Evolutionary conservation across 2,888 invertebrate species (phyloP), one percentile per base, ranked within the genome.

Genomic region (Nematopogon swammerdamellus): DNA sequence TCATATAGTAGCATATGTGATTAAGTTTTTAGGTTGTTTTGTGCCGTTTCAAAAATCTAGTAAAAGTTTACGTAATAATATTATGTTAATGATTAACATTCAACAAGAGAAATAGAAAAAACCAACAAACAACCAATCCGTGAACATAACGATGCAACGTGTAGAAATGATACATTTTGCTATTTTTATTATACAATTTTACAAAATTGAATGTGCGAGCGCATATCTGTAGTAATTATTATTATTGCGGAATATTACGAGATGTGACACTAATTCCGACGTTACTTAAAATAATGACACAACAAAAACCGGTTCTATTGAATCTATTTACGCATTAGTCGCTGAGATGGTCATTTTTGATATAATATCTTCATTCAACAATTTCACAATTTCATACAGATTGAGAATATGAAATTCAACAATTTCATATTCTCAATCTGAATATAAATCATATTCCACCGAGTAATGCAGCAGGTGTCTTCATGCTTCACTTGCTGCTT

Each of bases 241-340:
- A 18, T 19, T 44, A 44, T 44, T 44, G 19, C 44, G 44, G 8
- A 44, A 14, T 19, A 14, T 36, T 8, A 4, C 4, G 36, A 8
- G 8, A 14, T 14, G 36, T 14, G 4, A 3, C 3, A 36, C 36
- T 36, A 36, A 36, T 36, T 8, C 36, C 11, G 36, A 14, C 8
- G 3, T 36, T 36, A 36, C 11, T 36, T 25, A 36, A 36, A 36
- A 36, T 3, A 36, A 19, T 44, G 8, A 19, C 17, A 44, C 19
- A 77, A 79, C 69, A 62, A 58, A 79, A 77, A 60, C 76, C 76
- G 65, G 69, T 70, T 63, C 74, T 79, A 79, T 79, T 75, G 79
- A 65, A 36, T 14, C 11, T 36, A 36, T 14, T n/a, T 25, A 8
- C 8, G 36, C n/a, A 25, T 10, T 25, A 25, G 8, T 36, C 36